These are phyloP conservation scores for Xanthia togata DNA, from an alignment of 2,888 invertebrate genomes.

Conservation along the genomic window DNA sequence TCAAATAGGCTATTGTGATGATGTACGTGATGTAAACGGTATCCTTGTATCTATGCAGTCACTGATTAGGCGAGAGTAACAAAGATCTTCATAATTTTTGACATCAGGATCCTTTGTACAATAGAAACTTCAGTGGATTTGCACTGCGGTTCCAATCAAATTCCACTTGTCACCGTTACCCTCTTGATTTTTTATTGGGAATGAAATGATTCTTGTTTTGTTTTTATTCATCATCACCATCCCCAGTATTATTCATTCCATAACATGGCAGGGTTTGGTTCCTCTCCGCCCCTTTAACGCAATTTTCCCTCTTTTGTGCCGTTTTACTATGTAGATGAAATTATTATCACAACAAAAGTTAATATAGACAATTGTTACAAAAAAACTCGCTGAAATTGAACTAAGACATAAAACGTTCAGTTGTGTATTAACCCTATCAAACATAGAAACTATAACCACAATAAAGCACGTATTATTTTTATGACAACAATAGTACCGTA, in stretches of 20 bases:
- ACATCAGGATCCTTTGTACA: background rate
- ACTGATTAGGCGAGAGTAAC: background rate
- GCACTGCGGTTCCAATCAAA: background rate
- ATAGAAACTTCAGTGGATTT: background rate
- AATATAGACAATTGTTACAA: background rate
- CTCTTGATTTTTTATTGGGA: background rate
- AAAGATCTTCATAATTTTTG: background rate
- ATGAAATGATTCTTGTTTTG: background rate
- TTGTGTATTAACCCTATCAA: constrained; percentile 5
- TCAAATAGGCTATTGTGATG: constrained; percentile 45
- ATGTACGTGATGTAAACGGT: constrained; percentile 28
- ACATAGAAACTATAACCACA: constrained; percentile 33
- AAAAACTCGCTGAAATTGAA: background rate
- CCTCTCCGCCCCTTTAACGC: background rate
- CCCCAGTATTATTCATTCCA: background rate
- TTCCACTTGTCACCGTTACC: background rate
- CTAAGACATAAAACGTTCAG: background rate
- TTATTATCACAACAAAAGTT: background rate
- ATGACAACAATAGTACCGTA: constrained; percentile 27
- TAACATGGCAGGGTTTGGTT: background rate
- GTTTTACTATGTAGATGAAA: background rate
- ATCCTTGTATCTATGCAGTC: constrained; percentile 35
- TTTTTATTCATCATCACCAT: background rate
- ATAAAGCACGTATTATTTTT: constrained; percentile 29
- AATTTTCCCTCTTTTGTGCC: background rate